phyloP scores from a whole-genome alignment of 2,888 invertebrate genomes.

The Parnassius apollo region DNA sequence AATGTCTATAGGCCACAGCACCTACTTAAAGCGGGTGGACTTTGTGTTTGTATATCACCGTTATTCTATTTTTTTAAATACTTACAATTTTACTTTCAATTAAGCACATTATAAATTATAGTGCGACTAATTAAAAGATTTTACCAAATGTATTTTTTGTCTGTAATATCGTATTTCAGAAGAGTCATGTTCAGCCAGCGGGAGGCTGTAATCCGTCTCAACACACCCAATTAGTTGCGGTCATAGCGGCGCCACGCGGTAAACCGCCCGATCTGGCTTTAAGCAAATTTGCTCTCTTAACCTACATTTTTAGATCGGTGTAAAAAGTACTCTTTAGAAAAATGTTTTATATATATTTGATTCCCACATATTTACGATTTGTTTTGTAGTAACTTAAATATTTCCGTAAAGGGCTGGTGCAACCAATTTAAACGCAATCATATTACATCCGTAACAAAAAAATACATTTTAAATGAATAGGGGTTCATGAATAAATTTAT shows the following conservation, averaged over 20 bases:
- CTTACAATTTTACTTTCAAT: too few species aligned
- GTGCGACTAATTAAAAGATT: not conserved
- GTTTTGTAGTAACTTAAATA: too few species aligned
- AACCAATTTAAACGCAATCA: too few species aligned
- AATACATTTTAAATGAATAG: too few species aligned
- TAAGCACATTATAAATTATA: too few species aligned
- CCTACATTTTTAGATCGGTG: constrained; percentile 1
- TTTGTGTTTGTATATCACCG: too few species aligned
- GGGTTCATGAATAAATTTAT: too few species aligned
- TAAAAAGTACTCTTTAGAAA: not conserved
- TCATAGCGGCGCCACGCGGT: constrained; percentile 6
- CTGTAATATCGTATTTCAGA: constrained; percentile 1
- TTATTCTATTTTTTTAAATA: too few species aligned
- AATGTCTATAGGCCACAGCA: too few species aligned
- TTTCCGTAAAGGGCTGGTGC: too few species aligned
- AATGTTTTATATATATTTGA: not conserved
- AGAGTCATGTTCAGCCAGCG: constrained; percentile 4
- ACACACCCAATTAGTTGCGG: constrained; percentile 14
- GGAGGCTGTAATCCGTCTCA: constrained; percentile 10
- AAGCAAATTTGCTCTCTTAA: constrained; percentile 6
- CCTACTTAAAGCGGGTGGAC: too few species aligned
- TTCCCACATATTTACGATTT: not conserved
- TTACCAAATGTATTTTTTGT: constrained; percentile 1
- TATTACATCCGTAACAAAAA: too few species aligned
- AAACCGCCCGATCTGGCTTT: constrained; percentile 5